Conservation (phyloP, 53 echinoderm and acorn worm genomes). For the Holothuria scabra region DNA sequence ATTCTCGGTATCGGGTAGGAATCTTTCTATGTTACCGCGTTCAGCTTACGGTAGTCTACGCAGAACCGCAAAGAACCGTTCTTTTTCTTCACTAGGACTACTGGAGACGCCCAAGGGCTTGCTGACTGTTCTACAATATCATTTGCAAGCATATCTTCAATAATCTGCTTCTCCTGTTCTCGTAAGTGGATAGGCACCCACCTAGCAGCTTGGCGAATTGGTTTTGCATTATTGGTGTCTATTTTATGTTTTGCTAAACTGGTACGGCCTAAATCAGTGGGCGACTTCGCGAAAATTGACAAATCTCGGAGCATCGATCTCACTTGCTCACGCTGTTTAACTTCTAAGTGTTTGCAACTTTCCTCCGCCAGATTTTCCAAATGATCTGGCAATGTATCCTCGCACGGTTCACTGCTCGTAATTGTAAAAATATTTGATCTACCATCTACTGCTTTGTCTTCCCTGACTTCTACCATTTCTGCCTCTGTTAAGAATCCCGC, state of each 20-base stretch:
- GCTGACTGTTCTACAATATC: neutral
- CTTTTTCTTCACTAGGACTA: conserved; percentile 54
- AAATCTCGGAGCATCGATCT: too few species aligned
- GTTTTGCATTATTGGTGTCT: too few species aligned
- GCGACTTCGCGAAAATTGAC: too few species aligned
- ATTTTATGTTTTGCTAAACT: too few species aligned
- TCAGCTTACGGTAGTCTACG: conserved; percentile 27
- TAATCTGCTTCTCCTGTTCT: neutral
- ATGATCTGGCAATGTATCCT: too few species aligned
- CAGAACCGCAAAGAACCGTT: conserved; percentile 15
- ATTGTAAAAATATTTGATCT: neutral
- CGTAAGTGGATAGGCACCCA: neutral
- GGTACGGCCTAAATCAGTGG: too few species aligned
- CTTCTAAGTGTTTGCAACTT: too few species aligned
- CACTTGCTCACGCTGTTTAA: too few species aligned
- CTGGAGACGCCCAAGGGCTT: conserved; percentile 58
- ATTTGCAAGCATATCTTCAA: neutral
- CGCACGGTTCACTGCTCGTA: too few species aligned
- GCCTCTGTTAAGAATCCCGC: neutral
- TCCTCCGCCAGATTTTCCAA: too few species aligned
- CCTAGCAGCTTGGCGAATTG: conserved; percentile 1
- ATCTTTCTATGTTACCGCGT: conserved; percentile 13
- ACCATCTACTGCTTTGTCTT: neutral
- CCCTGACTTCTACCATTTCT: too few species aligned
- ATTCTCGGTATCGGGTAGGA: conserved; percentile 58